phyloP scores from a whole-genome alignment of 2,113 vertebrate genomes.

The Lamprotornis superbus region DNA sequence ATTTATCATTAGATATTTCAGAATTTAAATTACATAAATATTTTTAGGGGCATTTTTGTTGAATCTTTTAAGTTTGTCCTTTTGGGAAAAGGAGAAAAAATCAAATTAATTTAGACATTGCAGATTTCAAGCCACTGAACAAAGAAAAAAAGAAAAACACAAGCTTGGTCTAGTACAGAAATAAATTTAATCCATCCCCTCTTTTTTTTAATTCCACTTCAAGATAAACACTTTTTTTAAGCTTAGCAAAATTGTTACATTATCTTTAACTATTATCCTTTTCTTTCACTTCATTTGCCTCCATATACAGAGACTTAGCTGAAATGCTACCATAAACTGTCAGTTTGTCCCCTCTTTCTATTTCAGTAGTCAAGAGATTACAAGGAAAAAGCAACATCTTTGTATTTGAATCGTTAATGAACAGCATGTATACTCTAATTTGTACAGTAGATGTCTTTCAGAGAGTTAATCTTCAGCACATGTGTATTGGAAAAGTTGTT shows the following conservation, averaged over 20 bases:
- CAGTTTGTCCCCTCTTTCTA: not conserved
- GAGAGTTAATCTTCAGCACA: not conserved
- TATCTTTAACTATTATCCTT: not conserved
- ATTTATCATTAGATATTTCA: not conserved
- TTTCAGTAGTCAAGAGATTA: not conserved
- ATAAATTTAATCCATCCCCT: not conserved
- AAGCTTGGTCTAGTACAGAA: not conserved
- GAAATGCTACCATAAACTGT: not conserved
- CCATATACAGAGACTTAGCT: not conserved
- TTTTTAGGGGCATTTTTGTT: not conserved
- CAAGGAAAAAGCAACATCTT: not conserved
- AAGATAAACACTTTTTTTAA: not conserved
- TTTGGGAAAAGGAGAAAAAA: not conserved
- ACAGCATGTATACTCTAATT: not conserved
- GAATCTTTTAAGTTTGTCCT: not conserved
- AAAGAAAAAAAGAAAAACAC: not conserved
- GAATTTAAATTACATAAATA: not conserved
- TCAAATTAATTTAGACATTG: not conserved
- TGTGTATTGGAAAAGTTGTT: not conserved
- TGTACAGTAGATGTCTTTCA: not conserved
- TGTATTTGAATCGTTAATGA: not conserved
- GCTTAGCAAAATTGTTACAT: not conserved
- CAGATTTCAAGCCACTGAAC: not conserved
- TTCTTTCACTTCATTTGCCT: not conserved
- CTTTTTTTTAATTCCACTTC: not conserved